Conservation (phyloP, 2,113 vertebrate species). For the Spheniscus mendiculus region DNA sequence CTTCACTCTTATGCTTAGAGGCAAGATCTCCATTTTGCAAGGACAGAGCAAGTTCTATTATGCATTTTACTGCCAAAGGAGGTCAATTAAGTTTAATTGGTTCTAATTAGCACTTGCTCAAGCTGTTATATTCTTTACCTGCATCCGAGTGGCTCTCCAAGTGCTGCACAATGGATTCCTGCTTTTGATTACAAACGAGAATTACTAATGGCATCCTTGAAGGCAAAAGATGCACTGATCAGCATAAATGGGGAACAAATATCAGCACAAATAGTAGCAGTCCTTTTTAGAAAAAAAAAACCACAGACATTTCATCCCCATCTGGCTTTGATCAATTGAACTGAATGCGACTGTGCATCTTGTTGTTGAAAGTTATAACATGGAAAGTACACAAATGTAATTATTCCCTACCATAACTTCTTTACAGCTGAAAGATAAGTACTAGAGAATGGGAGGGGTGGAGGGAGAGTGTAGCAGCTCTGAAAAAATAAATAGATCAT, state of each 20-base stretch:
- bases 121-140: slow-evolving; percentile 69
- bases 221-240: slow-evolving; percentile 56
- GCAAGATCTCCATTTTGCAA: slow-evolving; percentile 54
- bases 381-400: not conserved
- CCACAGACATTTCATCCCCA: slow-evolving; percentile 1
- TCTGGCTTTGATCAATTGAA: slow-evolving; percentile 35
- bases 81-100: slow-evolving; percentile 72
- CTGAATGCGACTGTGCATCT: slow-evolving; percentile 28
- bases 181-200: slow-evolving; percentile 55
- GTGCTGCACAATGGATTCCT: slow-evolving; percentile 51
- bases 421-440: not conserved
- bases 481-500: not conserved
- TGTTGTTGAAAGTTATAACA: not conserved
- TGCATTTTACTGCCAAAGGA: slow-evolving; percentile 57
- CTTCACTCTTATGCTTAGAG: slow-evolving; percentile 16
- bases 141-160: slow-evolving; percentile 61
- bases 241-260: slow-evolving; percentile 35
- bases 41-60: slow-evolving; percentile 62
- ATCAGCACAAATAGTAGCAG: not conserved
- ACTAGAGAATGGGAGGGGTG: not conserved
- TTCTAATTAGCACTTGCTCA: slow-evolving; percentile 67
- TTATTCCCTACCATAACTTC: not conserved
- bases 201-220: slow-evolving; percentile 61
- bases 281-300: not conserved
- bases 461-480: not conserved